Conservation (phyloP, 2,888 invertebrate genomes). For the Drosophila rellima region DNA sequence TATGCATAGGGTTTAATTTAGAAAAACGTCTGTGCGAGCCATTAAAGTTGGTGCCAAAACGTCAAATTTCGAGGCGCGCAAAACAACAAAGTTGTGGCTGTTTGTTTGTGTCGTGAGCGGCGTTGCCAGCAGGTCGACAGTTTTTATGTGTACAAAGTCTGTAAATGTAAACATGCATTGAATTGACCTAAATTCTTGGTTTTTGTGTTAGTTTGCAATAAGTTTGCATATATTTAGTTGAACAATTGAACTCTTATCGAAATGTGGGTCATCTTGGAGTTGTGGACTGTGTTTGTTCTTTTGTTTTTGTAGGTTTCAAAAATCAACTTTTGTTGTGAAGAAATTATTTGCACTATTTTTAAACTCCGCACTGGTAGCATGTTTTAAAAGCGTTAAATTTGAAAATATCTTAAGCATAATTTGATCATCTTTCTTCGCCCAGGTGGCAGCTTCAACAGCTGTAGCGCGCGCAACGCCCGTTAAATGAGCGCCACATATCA, state of each 20-base stretch:
- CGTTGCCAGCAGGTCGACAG: slow-evolving; percentile 65
- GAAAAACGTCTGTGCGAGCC: slow-evolving; percentile 38
- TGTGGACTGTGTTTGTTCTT: background rate
- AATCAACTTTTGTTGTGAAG: background rate
- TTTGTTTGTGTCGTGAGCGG: slow-evolving; percentile 67
- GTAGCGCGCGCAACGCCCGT: slow-evolving; percentile 51
- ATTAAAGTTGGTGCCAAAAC: slow-evolving; percentile 75
- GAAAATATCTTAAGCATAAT: background rate
- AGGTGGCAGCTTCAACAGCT: slow-evolving; percentile 70
- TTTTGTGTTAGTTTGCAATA: slow-evolving; percentile 7
- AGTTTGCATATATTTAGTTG: background rate
- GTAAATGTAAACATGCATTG: slow-evolving; percentile 40
- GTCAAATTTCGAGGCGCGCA: slow-evolving; percentile 61
- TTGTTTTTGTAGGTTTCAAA: background rate
- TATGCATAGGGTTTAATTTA: slow-evolving; percentile 66
- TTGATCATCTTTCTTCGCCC: slow-evolving; percentile 25
- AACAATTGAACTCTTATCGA: background rate
- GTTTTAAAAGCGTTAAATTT: background rate
- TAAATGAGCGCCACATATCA: slow-evolving; percentile 57
- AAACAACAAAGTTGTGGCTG: slow-evolving; percentile 72
- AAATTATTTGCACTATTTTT: background rate
- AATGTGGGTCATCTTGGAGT: background rate
- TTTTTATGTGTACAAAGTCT: slow-evolving; percentile 13
- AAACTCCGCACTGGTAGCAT: background rate
- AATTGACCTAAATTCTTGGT: slow-evolving; percentile 33